Conservation (phyloP, 2,113 vertebrate species). For the Cinclus mexicanus region DNA sequence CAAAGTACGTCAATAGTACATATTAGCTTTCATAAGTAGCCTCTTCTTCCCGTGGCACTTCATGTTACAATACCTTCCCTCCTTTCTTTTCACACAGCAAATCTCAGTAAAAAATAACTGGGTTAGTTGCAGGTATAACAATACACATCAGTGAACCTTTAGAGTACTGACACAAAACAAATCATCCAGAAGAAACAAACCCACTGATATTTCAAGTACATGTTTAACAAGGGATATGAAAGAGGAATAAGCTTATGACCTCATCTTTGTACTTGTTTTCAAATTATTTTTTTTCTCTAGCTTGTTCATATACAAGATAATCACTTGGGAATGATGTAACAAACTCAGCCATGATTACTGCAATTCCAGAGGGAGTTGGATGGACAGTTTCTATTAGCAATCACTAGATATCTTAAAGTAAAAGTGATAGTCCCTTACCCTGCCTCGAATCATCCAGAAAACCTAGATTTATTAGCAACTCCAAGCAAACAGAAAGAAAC, state of each 20-base stretch:
- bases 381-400: neutral
- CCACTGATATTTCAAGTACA: neutral
- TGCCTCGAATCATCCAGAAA: neutral
- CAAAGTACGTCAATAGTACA: neutral
- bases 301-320: neutral
- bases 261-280: neutral
- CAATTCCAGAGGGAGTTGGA: neutral
- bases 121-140: neutral
- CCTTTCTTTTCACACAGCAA: neutral
- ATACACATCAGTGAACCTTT: neutral
- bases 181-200: neutral
- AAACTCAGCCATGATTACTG: neutral
- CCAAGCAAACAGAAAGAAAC: neutral
- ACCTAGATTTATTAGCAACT: neutral
- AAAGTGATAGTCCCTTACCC: neutral
- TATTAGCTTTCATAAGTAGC: neutral
- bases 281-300: neutral
- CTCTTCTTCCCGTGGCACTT: neutral
- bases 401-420: neutral
- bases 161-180: neutral
- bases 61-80: neutral
- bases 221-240: neutral
- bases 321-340: neutral
- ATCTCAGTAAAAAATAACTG: neutral
- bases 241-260: neutral